Evolutionary conservation across 1,140 invertebrate species (phyloP).

Genomic region (Papilio dardanus): DNA sequence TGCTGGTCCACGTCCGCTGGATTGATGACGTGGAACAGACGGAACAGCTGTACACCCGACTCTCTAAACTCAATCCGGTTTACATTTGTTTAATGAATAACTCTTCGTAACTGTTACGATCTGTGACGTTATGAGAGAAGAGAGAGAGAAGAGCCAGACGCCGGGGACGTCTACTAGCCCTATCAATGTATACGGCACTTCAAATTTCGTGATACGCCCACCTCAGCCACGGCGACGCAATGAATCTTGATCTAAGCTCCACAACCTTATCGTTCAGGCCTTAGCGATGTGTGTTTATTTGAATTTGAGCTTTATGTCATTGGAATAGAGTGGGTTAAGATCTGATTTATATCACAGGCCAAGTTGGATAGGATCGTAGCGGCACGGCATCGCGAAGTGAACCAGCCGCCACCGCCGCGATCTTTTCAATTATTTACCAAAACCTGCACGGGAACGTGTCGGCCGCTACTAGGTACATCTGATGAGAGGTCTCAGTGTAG

Average conservation of each 20-base stretch:
- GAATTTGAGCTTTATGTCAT: slow-evolving; percentile 31
- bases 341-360: background rate
- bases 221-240: slow-evolving; percentile 53
- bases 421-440: slow-evolving; percentile 68
- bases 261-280: slow-evolving; percentile 43
- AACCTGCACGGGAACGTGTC: slow-evolving; percentile 43
- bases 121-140: no score
- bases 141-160: background rate
- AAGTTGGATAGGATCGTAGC: slow-evolving; percentile 50
- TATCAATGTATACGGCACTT: slow-evolving; percentile 42
- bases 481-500: no score
- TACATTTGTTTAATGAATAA: no score
- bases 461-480: no score
- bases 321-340: background rate
- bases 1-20: background rate
- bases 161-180: background rate
- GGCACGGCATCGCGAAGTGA: slow-evolving; percentile 48
- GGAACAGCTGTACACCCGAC: no score
- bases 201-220: slow-evolving; percentile 60
- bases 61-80: no score
- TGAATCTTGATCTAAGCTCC: slow-evolving; percentile 62
- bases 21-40: background rate
- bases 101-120: background rate
- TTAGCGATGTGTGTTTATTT: background rate
- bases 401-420: slow-evolving; percentile 19